Evolutionary conservation across 2,113 vertebrate genomes (phyloP).

Genomic region (Elephantulus edwardii): DNA sequence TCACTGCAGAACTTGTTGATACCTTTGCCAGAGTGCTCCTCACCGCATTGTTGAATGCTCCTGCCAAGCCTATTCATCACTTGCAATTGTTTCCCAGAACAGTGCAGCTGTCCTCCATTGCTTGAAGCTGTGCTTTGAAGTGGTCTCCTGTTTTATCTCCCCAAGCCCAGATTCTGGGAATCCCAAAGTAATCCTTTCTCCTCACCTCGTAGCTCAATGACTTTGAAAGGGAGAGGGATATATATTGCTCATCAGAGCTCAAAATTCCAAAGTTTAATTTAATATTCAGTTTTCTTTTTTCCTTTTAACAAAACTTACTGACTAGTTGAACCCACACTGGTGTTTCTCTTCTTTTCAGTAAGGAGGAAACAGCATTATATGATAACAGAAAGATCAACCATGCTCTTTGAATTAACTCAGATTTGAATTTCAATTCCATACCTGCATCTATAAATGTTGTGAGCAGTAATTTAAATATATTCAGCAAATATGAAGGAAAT

Average conservation of each 20-base stretch:
- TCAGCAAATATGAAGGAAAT: conserved; percentile 13
- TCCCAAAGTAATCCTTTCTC: background rate
- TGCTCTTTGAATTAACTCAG: background rate
- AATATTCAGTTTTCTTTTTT: background rate
- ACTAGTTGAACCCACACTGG: background rate
- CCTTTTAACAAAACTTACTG: background rate
- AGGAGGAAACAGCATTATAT: background rate
- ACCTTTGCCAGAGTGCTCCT: conserved; percentile 22
- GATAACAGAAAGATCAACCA: background rate
- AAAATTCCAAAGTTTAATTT: background rate
- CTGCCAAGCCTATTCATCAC: background rate
- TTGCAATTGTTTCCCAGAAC: conserved; percentile 44
- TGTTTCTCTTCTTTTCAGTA: background rate
- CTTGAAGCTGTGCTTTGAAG: conserved; percentile 60
- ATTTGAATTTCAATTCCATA: background rate
- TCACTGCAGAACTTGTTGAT: background rate
- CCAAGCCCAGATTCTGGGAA: background rate
- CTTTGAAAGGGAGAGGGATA: background rate
- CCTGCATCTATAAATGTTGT: background rate
- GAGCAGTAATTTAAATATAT: background rate
- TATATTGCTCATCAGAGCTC: background rate
- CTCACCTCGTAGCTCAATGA: background rate
- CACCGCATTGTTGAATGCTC: background rate
- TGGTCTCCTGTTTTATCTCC: background rate
- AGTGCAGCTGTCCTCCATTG: background rate